Percentiles rank a stretch among this genome's conserved stretches.
These are phyloP conservation scores for Megalopta genalis DNA, from an alignment of 1,140 invertebrate genomes.

Conservation along the genomic window DNA sequence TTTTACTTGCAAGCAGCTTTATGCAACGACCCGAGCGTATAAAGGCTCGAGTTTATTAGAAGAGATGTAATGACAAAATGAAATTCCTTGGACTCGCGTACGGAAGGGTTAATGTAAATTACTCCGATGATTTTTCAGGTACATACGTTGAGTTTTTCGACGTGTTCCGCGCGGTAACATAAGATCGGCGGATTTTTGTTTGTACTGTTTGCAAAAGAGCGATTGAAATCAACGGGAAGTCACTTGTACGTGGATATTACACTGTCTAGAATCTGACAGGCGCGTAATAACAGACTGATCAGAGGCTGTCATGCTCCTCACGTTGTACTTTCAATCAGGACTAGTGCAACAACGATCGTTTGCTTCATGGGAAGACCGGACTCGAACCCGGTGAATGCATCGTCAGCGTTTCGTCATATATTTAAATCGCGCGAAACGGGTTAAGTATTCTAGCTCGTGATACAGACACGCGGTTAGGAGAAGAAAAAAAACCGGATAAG, in stretches of 20 bases:
- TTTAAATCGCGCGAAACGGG: conserved; percentile 6
- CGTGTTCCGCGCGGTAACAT: background rate
- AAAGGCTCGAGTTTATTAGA: no score
- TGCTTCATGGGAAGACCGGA: conserved; percentile 23
- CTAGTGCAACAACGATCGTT: conserved; percentile 44
- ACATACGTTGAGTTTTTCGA: no score
- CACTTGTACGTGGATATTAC: background rate
- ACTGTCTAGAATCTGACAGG: background rate
- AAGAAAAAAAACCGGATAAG: background rate
- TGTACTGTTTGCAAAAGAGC: background rate
- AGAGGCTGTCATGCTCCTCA: conserved; percentile 43
- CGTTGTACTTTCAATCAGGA: conserved; percentile 45
- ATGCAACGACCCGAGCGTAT: no score
- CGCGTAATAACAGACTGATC: conserved; percentile 43
- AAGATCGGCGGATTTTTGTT: background rate
- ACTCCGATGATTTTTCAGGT: no score
- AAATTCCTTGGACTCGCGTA: no score
- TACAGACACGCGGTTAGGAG: background rate
- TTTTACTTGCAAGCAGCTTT: no score
- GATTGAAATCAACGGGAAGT: background rate
- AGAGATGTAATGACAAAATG: no score
- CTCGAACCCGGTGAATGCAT: background rate
- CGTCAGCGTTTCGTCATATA: conserved; percentile 14
- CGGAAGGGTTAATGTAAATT: no score
- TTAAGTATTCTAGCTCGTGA: background rate